These are phyloP conservation scores for Lepisosteus oculatus DNA, from an alignment of 2,113 vertebrate species.

Conservation along the genomic window DNA sequence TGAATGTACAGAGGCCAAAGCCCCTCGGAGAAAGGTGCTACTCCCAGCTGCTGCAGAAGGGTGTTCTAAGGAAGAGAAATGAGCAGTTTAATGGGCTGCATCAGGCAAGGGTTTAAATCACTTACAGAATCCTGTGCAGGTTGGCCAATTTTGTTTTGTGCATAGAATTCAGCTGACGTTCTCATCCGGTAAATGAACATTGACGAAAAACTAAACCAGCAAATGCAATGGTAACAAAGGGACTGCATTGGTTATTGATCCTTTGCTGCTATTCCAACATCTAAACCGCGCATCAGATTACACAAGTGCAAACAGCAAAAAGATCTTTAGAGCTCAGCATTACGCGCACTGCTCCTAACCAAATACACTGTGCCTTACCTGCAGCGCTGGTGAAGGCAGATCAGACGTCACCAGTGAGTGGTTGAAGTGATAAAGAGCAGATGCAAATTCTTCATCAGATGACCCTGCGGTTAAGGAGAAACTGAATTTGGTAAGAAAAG, in stretches of 20 bases:
- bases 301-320: no score
- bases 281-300: no score
- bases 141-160: no score
- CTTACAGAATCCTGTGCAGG: no score
- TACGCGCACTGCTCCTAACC: not conserved
- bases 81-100: no score
- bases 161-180: no score
- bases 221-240: not conserved
- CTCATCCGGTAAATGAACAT: no score
- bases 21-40: slow-evolving; percentile 91
- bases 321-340: not conserved
- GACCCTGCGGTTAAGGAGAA: slow-evolving; percentile 63
- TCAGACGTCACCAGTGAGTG: slow-evolving; percentile 96
- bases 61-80: slow-evolving; percentile 72
- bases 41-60: slow-evolving; percentile 89
- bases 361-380: slow-evolving; percentile 62
- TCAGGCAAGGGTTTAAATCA: no score
- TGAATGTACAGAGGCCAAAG: slow-evolving; percentile 95
- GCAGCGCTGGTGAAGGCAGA: slow-evolving; percentile 88
- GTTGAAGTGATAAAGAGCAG: slow-evolving; percentile 95
- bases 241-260: no score
- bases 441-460: slow-evolving; percentile 92
- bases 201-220: no score
- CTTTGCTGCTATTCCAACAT: no score
- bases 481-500: no score